These are phyloP conservation scores for Chaenodraco wilsoni DNA, from an alignment of 2,797 vertebrate species.

Conservation along the genomic window DNA sequence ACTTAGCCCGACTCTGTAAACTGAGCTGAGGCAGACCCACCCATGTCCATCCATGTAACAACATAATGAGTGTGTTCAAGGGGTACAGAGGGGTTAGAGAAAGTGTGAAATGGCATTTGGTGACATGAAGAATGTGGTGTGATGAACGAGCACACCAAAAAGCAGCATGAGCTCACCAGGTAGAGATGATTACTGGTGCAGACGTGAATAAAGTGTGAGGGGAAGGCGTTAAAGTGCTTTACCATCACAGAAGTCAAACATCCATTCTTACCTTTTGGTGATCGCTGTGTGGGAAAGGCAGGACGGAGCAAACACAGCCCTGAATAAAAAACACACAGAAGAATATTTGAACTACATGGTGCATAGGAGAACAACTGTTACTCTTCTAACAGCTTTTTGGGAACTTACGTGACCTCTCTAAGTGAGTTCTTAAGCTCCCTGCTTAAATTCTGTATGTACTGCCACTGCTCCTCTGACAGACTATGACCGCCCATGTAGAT, in stretches of 20 bases:
- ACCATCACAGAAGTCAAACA: conserved; percentile 30
- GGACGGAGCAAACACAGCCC: conserved; percentile 88
- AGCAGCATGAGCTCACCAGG: conserved; percentile 73
- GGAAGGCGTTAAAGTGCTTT: conserved; percentile 2
- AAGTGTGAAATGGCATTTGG: conserved; percentile 75
- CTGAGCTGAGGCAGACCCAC: conserved; percentile 27
- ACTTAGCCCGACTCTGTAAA: conserved; percentile 39
- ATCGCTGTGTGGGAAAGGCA: conserved; percentile 88
- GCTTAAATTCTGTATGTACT: conserved; percentile 88
- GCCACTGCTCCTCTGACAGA: conserved; percentile 86
- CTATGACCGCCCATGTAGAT: conserved; percentile 85
- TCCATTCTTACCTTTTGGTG: conserved; percentile 85
- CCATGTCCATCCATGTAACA: conserved; percentile 25
- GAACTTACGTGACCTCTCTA: conserved; percentile 84
- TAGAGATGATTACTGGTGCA: conserved; percentile 41
- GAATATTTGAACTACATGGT: background rate
- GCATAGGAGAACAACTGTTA: background rate
- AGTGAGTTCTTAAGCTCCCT: conserved; percentile 86
- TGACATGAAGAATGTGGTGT: conserved; percentile 74
- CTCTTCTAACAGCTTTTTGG: background rate
- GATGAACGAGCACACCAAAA: conserved; percentile 68
- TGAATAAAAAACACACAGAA: conserved; percentile 62
- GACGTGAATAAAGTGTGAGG: background rate
- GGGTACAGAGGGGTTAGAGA: conserved; percentile 58
- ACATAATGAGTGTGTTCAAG: conserved; percentile 36